These are phyloP conservation scores for Oryzaephilus surinamensis DNA, from an alignment of 1,140 invertebrate genomes.

Conservation along the genomic window DNA sequence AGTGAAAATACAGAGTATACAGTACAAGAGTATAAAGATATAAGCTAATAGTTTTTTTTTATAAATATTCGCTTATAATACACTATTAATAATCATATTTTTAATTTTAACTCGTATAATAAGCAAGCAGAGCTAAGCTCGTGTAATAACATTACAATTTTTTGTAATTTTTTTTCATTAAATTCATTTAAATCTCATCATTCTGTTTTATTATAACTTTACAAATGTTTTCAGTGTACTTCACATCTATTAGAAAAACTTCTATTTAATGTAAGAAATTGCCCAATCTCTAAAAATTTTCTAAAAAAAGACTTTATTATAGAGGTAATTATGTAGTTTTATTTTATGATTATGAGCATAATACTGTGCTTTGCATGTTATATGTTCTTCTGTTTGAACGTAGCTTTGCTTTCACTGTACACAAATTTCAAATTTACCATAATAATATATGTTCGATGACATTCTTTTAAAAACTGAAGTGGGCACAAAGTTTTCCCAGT, in stretches of 20 bases:
- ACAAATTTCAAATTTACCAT: no score
- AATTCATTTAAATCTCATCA: background rate
- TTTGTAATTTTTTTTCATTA: background rate
- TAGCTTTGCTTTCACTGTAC: background rate
- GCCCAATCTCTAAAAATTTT: background rate
- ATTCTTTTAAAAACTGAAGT: constrained; percentile 16
- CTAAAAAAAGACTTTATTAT: constrained; percentile 4
- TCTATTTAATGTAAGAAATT: constrained; percentile 6
- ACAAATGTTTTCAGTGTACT: no score
- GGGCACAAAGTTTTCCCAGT: constrained; percentile 35
- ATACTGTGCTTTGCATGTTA: constrained; percentile 4
- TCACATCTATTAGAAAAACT: constrained; percentile 6
- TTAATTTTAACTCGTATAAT: constrained; percentile 14
- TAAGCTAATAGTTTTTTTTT: constrained; percentile 16
- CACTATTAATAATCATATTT: constrained; percentile 2
- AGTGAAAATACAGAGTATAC: constrained; percentile 24
- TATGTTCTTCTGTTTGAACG: constrained; percentile 9
- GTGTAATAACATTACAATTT: constrained; percentile 12
- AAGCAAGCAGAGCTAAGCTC: constrained; percentile 19
- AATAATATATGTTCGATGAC: no score
- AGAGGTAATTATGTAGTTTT: constrained; percentile 8
- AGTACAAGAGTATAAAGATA: constrained; percentile 28
- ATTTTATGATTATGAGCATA: constrained; percentile 7
- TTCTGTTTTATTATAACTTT: background rate
- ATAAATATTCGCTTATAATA: constrained; percentile 12